Evolutionary conservation across 2,888 invertebrate genomes (phyloP).

Genomic region (Lysandra coridon): DNA sequence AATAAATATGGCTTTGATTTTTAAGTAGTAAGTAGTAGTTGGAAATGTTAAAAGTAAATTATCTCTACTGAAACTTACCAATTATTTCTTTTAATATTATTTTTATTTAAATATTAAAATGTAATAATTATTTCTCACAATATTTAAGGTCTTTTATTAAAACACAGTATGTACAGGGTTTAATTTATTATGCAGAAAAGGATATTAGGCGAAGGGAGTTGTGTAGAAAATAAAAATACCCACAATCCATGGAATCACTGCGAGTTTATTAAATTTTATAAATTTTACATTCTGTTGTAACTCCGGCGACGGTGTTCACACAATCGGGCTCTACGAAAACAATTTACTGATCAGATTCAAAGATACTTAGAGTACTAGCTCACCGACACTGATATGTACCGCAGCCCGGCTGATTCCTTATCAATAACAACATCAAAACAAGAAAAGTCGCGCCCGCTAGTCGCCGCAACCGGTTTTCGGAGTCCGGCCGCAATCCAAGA

Average conservation of each 20-base stretch:
- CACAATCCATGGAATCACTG: slow-evolving; percentile 77
- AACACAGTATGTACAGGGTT: too few relatives aligned
- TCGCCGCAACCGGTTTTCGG: slow-evolving; percentile 49
- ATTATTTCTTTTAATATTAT: too few relatives aligned
- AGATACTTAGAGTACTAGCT: slow-evolving; percentile 79
- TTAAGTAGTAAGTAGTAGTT: too few relatives aligned
- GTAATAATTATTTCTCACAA: too few relatives aligned
- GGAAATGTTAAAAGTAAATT: too few relatives aligned
- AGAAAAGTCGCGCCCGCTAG: slow-evolving; percentile 62
- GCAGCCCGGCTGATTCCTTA: slow-evolving; percentile 74
- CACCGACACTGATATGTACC: slow-evolving; percentile 73
- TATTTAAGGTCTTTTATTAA: too few relatives aligned
- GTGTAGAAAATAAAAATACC: slow-evolving; percentile 56
- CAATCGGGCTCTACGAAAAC: slow-evolving; percentile 54
- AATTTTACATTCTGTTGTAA: slow-evolving; percentile 75
- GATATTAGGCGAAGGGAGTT: neutral
- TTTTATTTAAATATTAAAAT: too few relatives aligned
- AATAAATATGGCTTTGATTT: too few relatives aligned
- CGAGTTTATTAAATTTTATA: slow-evolving; percentile 76
- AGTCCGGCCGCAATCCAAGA: slow-evolving; percentile 33
- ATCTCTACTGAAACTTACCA: too few relatives aligned
- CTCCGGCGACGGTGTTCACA: slow-evolving; percentile 63
- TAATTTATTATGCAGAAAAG: too few relatives aligned
- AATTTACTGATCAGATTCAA: slow-evolving; percentile 63
- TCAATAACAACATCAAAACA: slow-evolving; percentile 79